Base-by-base conservation (phyloP, 2,888 invertebrate species). In the Leucozona laternaria region DNA sequence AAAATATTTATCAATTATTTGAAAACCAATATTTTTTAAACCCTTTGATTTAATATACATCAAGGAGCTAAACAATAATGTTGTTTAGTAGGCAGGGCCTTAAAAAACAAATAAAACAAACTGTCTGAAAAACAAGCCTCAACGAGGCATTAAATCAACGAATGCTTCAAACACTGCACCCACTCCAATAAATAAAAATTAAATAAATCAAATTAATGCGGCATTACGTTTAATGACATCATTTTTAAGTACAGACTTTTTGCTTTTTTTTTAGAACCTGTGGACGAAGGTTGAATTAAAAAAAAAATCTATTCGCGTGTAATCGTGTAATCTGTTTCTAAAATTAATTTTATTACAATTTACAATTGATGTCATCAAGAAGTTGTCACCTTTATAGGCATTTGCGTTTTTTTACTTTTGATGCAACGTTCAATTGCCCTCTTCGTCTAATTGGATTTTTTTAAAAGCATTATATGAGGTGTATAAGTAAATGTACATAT, bases 391-490 rank as follows among this genome's bases (percentile, higher is more conserved):
- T 48, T 20, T 62, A 43, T 17, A 64, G 43, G 4, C 0, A 10
- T 22, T 15, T 34, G 4, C 31, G 17, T 43, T 31, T 20, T 53
- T 31, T 60, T 25, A 45, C 10, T n/a, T 20, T 48, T 20, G 58
- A 20, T 66, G 22, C 70, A 78, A 53, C 50, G 60, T 71, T 79
- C 55, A 64, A 62, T 64, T 71, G 70, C 53, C 40, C 71, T 55
- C 40, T 66, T 50, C 55, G 6, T 62, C 64, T 79, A 73, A 73
- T 79, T 60, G 79, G 79, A 66, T 79, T 73, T 79, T 73, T 79
- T 40, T 28, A 55, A 45, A 79, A 53, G 55, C 34, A 22, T 68
- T 7, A 37, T 53, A 37, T 34, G 34, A 50, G 7, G 34, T 37
- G 17, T 20, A 31, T 13, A 6, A 4, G 4, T 43, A 17, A 1